Conservation (phyloP, 53 echinoderm and acorn worm species). For the Arbacia lixula region DNA sequence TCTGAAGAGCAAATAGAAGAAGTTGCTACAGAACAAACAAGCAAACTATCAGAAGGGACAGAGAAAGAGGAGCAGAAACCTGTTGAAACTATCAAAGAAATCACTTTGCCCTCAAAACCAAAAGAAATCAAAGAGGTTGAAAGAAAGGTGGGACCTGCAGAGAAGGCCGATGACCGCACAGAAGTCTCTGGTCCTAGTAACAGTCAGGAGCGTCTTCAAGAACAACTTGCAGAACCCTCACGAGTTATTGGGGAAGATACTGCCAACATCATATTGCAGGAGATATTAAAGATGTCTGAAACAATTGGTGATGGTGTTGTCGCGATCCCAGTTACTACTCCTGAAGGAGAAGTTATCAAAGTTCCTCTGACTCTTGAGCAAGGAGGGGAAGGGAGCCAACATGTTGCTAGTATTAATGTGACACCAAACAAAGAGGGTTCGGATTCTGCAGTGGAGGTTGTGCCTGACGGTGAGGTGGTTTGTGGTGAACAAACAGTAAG, state of each 20-base stretch:
- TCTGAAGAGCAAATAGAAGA: too few relatives aligned
- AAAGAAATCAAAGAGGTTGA: too few relatives aligned
- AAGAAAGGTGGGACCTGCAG: too few relatives aligned
- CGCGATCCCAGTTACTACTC: slow-evolving; percentile 16
- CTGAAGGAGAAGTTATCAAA: slow-evolving; percentile 26
- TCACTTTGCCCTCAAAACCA: too few relatives aligned
- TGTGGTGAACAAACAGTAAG: too few relatives aligned
- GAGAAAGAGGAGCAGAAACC: too few relatives aligned
- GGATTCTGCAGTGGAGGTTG: background rate
- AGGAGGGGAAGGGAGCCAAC: background rate
- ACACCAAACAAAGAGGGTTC: background rate
- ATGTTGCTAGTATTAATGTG: slow-evolving; percentile 4
- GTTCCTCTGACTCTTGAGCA: slow-evolving; percentile 26
- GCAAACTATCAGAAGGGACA: too few relatives aligned
- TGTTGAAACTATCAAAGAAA: too few relatives aligned
- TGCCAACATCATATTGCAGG: slow-evolving; percentile 35
- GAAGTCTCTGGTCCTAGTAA: too few relatives aligned
- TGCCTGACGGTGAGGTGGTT: background rate
- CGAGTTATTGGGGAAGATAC: slow-evolving; percentile 7
- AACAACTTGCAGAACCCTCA: slow-evolving; percentile 4
- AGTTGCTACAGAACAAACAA: too few relatives aligned
- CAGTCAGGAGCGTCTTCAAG: too few relatives aligned
- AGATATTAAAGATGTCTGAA: slow-evolving; percentile 46
- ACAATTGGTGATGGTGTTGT: slow-evolving; percentile 39
- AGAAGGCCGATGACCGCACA: too few relatives aligned